These are phyloP conservation scores for Cottus gobio DNA, from an alignment of 2,113 vertebrate genomes.

Conservation along the genomic window DNA sequence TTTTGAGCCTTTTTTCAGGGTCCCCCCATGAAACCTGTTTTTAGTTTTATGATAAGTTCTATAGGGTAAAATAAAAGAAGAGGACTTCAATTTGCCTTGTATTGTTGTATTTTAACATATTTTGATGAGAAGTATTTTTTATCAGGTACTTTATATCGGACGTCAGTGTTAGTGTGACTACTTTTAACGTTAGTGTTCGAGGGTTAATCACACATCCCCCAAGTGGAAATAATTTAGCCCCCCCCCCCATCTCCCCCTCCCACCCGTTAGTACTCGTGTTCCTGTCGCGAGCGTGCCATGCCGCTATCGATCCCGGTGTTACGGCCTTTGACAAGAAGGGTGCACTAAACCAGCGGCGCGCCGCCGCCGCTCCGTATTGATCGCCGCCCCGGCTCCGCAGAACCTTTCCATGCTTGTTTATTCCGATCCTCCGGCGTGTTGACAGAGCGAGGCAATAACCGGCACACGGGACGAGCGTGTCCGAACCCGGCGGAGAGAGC, in stretches of 20 bases:
- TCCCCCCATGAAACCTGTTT: too few species aligned
- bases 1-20: too few species aligned
- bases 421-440: constrained; percentile 58
- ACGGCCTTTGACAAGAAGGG: constrained; percentile 61
- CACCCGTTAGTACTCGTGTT: constrained; percentile 26
- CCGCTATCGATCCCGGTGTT: constrained; percentile 49
- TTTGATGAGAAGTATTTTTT: too few species aligned
- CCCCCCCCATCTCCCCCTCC: constrained; percentile 3
- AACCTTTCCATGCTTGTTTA: constrained; percentile 67
- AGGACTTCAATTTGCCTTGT: too few species aligned
- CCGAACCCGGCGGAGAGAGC: constrained; percentile 28
- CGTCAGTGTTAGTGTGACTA: too few species aligned
- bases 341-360: constrained; percentile 56
- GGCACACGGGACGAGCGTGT: constrained; percentile 47
- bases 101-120: too few species aligned
- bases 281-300: not conserved
- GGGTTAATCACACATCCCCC: not conserved
- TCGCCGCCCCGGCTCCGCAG: constrained; percentile 36
- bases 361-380: constrained; percentile 54
- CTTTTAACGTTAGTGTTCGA: too few species aligned
- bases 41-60: too few species aligned
- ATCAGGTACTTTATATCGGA: too few species aligned
- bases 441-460: constrained; percentile 63
- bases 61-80: too few species aligned
- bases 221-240: constrained; percentile 8